Percentiles rank a stretch among this genome's conserved stretches.
Evolutionary conservation across 2,888 invertebrate genomes (phyloP).

Genomic region (Drosophila borborema): DNA sequence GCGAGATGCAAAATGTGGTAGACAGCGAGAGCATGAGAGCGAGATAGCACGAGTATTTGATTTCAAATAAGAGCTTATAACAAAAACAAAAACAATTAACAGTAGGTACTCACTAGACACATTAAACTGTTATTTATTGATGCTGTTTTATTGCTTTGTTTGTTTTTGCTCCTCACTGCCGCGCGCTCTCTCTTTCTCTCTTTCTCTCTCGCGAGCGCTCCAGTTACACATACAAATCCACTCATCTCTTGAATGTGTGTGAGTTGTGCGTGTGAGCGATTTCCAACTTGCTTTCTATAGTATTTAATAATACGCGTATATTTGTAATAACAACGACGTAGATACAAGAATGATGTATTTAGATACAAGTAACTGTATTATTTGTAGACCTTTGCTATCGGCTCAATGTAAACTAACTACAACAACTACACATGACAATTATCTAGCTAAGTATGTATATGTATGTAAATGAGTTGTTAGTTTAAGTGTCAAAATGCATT

Average conservation of each 20-base stretch:
- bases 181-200: neutral
- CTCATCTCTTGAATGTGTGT: neutral
- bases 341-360: constrained; percentile 36
- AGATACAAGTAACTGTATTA: constrained; percentile 31
- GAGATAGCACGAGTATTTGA: constrained; percentile 42
- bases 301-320: constrained; percentile 25
- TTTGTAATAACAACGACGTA: constrained; percentile 59
- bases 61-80: constrained; percentile 55
- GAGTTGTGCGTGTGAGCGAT: constrained; percentile 48
- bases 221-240: neutral
- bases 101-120: constrained; percentile 55
- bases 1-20: constrained; percentile 24
- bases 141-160: constrained; percentile 47
- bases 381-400: constrained; percentile 38
- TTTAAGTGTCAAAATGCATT: constrained; percentile 55
- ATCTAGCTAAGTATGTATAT: constrained; percentile 16
- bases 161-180: neutral
- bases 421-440: constrained; percentile 24
- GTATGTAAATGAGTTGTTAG: constrained; percentile 44
- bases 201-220: neutral
- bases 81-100: constrained; percentile 76
- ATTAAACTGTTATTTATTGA: constrained; percentile 73
- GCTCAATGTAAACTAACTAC: constrained; percentile 14
- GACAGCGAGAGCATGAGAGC: neutral
- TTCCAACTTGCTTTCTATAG: constrained; percentile 51